These are phyloP conservation scores for Dryadula phaetusa DNA, from an alignment of 2,888 invertebrate genomes.

Conservation along the genomic window DNA sequence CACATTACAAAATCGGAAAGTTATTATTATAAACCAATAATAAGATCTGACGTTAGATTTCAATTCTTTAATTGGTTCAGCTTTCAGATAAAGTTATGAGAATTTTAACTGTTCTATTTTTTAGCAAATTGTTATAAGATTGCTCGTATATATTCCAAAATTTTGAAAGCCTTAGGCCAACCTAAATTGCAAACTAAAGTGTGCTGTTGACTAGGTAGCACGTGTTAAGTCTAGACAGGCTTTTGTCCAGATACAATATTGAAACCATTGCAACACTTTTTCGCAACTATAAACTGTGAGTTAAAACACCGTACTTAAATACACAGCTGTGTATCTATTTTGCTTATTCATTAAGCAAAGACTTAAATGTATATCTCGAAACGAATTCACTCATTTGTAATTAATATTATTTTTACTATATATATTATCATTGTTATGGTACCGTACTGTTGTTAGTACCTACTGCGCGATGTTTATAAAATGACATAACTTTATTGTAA, in stretches of 20 bases:
- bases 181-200: conserved; percentile 35
- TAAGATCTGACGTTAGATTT: too few relatives aligned
- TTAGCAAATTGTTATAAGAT: too few relatives aligned
- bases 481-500: too few relatives aligned
- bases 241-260: conserved; percentile 47
- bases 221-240: conserved; percentile 44
- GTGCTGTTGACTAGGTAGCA: conserved; percentile 32
- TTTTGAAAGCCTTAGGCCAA: conserved; percentile 23
- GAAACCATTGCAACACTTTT: conserved; percentile 46
- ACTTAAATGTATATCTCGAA: conserved; percentile 13
- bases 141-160: too few relatives aligned
- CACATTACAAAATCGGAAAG: too few relatives aligned
- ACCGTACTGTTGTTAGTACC: not conserved
- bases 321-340: conserved; percentile 37
- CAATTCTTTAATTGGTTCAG: not conserved
- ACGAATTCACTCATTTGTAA: not conserved
- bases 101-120: too few relatives aligned
- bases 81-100: too few relatives aligned
- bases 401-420: too few relatives aligned
- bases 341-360: conserved; percentile 28
- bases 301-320: conserved; percentile 31
- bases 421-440: not conserved
- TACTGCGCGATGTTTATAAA: too few relatives aligned
- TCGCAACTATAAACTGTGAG: conserved; percentile 45
- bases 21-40: too few relatives aligned